These are phyloP conservation scores for Artibeus lituratus DNA, from an alignment of 2,797 vertebrate genomes.

Conservation along the genomic window DNA sequence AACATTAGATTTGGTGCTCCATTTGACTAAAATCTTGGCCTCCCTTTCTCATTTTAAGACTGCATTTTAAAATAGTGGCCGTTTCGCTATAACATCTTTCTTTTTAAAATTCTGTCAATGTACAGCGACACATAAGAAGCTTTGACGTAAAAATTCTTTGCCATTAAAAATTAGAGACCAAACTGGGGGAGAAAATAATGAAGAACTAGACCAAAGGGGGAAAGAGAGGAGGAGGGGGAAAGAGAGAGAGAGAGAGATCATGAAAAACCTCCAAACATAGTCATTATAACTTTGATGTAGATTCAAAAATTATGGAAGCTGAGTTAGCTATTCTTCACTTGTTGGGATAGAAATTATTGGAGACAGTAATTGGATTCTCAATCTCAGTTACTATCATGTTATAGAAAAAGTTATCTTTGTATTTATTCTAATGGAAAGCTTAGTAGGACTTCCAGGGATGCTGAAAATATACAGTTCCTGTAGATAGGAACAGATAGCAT, in stretches of 20 bases:
- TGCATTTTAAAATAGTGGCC: conserved; percentile 36
- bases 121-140: conserved; percentile 54
- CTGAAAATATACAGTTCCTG: conserved; percentile 64
- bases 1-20: conserved; percentile 60
- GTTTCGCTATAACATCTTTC: conserved; percentile 61
- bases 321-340: conserved; percentile 68
- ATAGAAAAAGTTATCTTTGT: conserved; percentile 75
- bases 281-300: conserved; percentile 64
- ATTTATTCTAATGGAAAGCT: conserved; percentile 67
- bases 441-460: conserved; percentile 71
- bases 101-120: conserved; percentile 55
- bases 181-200: conserved; percentile 36
- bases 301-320: conserved; percentile 67
- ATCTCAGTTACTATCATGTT: conserved; percentile 68
- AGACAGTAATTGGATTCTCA: conserved; percentile 75
- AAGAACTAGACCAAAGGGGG: not conserved
- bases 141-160: conserved; percentile 58
- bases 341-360: conserved; percentile 74
- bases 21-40: conserved; percentile 69
- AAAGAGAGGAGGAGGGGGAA: no score
- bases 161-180: conserved; percentile 59
- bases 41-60: conserved; percentile 61
- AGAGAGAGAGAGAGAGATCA: not conserved
- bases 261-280: not conserved
- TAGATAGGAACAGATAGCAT: conserved; percentile 62